Evolutionary conservation across 2,113 vertebrate genomes (phyloP).

Genomic region (Astatotilapia flaviijosephi): DNA sequence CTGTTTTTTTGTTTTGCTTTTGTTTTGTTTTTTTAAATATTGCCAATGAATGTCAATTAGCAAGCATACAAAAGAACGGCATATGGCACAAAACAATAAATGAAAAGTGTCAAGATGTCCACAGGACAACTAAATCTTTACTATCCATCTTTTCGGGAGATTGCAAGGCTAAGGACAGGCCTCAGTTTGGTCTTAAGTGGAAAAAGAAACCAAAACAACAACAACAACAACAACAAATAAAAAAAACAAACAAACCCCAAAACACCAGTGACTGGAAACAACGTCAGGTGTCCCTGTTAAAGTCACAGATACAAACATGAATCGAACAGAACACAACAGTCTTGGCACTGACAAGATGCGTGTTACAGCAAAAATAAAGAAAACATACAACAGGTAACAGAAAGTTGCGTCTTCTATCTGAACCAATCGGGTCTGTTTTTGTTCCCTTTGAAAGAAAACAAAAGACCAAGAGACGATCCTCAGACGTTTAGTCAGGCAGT

Average conservation of each 20-base stretch:
- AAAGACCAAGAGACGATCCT: constrained; percentile 26
- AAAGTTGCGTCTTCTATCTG: constrained; percentile 30
- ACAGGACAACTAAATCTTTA: constrained; percentile 53
- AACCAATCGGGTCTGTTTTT: constrained; percentile 27
- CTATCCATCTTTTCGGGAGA: constrained; percentile 42
- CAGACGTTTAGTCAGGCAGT: constrained; percentile 32
- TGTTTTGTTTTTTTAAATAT: constrained; percentile 43
- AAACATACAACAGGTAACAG: neutral
- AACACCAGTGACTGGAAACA: constrained; percentile 30
- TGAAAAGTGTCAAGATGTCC: constrained; percentile 51
- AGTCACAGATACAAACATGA: constrained; percentile 24
- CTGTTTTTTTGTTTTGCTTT: constrained; percentile 21
- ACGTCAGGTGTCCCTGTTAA: constrained; percentile 42
- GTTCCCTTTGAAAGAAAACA: constrained; percentile 52
- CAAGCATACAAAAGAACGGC: constrained; percentile 47
- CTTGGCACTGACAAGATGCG: constrained; percentile 69
- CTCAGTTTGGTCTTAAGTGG: constrained; percentile 55
- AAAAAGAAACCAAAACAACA: neutral
- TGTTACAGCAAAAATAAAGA: constrained; percentile 26
- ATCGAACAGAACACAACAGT: constrained; percentile 39
- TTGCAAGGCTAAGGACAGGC: constrained; percentile 57
- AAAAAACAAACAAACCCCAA: neutral
- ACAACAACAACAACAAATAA: neutral
- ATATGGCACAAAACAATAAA: constrained; percentile 64
- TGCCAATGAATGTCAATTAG: constrained; percentile 67